These are phyloP conservation scores for Balanococcus diminutus DNA, from an alignment of 2,888 invertebrate genomes.

Conservation along the genomic window DNA sequence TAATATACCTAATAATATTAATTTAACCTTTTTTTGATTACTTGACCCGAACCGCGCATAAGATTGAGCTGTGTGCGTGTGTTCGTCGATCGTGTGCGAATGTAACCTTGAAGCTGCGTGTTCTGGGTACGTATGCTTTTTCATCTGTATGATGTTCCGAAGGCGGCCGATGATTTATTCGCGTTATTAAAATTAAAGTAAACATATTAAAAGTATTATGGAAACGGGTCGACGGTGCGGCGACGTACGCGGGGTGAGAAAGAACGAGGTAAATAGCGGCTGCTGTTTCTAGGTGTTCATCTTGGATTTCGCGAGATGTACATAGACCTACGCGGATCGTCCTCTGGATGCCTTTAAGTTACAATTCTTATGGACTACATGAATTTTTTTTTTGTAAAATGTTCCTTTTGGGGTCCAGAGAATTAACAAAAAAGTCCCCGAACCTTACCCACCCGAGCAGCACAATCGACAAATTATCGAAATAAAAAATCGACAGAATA, in stretches of 20 bases:
- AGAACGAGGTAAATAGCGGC: background rate
- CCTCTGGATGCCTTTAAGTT: too few species aligned
- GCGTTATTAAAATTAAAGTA: slow-evolving; percentile 17
- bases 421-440: too few species aligned
- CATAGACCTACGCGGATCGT: too few species aligned
- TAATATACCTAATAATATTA: slow-evolving; percentile 11
- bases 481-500: too few species aligned
- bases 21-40: slow-evolving; percentile 3
- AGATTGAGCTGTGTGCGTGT: background rate
- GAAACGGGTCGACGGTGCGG: background rate
- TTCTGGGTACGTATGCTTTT: background rate
- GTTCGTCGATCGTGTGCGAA: background rate
- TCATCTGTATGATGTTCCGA: background rate
- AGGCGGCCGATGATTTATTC: slow-evolving; percentile 11
- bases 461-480: too few species aligned
- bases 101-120: background rate
- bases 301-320: too few species aligned
- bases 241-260: background rate
- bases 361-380: too few species aligned
- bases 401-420: too few species aligned
- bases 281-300: background rate
- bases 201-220: background rate
- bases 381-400: too few species aligned
- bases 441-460: too few species aligned
- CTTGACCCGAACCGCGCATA: background rate